Percentiles rank a stretch among this genome's conserved stretches.
Evolutionary conservation across 2,113 vertebrate genomes (phyloP).

Genomic region (Pseudolaguvia tuberculata): DNA sequence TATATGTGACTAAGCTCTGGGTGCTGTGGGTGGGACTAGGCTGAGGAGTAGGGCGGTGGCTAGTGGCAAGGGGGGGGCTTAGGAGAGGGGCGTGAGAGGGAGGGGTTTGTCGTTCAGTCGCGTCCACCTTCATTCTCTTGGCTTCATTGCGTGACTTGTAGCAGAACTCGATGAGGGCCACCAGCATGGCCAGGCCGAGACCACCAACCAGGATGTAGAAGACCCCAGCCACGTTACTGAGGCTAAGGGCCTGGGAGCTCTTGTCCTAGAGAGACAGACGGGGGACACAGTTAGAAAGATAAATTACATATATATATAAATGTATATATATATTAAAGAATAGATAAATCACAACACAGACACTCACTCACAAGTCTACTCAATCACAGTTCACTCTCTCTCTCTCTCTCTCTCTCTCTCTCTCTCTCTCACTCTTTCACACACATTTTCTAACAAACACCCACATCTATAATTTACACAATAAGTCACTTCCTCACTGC

Average conservation of each 20-base stretch:
- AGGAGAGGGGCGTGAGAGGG: constrained; percentile 48
- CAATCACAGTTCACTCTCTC: constrained; percentile 9
- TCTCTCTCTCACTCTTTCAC: not conserved
- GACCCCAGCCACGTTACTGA: constrained; percentile 99
- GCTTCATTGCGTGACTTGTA: constrained; percentile 99
- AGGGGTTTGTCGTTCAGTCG: constrained; percentile 65
- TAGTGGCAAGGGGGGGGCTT: constrained; percentile 80
- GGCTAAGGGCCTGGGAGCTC: constrained; percentile 93
- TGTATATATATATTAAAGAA: constrained; percentile 3
- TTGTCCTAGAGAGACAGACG: constrained; percentile 81
- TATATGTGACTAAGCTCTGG: constrained; percentile 95
- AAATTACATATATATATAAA: not conserved
- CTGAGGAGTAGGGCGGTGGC: constrained; percentile 56
- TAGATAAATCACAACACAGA: constrained; percentile 1
- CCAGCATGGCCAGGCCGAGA: constrained; percentile 99
- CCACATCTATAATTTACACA: constrained; percentile 24
- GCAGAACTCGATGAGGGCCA: constrained; percentile 99
- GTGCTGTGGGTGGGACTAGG: constrained; percentile 84
- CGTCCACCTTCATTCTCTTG: constrained; percentile 99
- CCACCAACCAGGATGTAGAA: constrained; percentile 99
- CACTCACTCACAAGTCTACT: constrained; percentile 16
- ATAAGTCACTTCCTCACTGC: constrained; percentile 24
- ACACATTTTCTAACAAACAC: constrained; percentile 11
- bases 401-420: constrained; percentile 3
- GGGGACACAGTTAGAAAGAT: constrained; percentile 50